Evolutionary conservation across 2,113 vertebrate genomes (phyloP).

Genomic region (Carassius auratus): DNA sequence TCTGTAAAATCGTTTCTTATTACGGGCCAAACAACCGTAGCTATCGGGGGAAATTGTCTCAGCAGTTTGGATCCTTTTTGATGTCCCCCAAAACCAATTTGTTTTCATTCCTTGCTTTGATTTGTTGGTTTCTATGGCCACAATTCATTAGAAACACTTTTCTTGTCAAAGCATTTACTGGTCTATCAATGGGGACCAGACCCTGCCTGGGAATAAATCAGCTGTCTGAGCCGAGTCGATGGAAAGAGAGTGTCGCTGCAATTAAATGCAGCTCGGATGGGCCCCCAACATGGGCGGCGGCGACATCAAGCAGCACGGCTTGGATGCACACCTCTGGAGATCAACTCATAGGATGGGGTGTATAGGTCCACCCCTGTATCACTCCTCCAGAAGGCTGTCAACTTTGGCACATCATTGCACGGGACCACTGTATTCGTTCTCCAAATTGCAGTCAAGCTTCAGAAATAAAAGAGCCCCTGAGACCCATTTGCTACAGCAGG

Average conservation of each 20-base stretch:
- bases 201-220: slow-evolving; percentile 57
- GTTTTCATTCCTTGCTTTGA: slow-evolving; percentile 60
- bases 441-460: slow-evolving; percentile 76
- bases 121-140: slow-evolving; percentile 68
- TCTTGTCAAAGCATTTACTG: slow-evolving; percentile 64
- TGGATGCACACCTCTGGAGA: slow-evolving; percentile 39
- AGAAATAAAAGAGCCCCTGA: slow-evolving; percentile 79
- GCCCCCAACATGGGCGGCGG: slow-evolving; percentile 35
- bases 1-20: slow-evolving; percentile 15
- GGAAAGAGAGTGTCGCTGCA: slow-evolving; percentile 50
- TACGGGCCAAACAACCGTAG: slow-evolving; percentile 23
- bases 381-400: slow-evolving; percentile 74
- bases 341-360: slow-evolving; percentile 56
- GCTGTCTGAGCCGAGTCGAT: slow-evolving; percentile 30
- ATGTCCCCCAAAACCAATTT: slow-evolving; percentile 56
- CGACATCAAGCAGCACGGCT: slow-evolving; percentile 41
- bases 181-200: slow-evolving; percentile 54
- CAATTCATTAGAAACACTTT: slow-evolving; percentile 67
- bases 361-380: slow-evolving; percentile 58
- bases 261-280: slow-evolving; percentile 40
- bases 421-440: slow-evolving; percentile 69
- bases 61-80: slow-evolving; percentile 32
- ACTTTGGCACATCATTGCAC: slow-evolving; percentile 66
- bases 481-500: slow-evolving; percentile 71
- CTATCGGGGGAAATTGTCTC: slow-evolving; percentile 51